Base-by-base conservation (phyloP, 2,888 invertebrate genomes). In the Xestia ashworthii region DNA sequence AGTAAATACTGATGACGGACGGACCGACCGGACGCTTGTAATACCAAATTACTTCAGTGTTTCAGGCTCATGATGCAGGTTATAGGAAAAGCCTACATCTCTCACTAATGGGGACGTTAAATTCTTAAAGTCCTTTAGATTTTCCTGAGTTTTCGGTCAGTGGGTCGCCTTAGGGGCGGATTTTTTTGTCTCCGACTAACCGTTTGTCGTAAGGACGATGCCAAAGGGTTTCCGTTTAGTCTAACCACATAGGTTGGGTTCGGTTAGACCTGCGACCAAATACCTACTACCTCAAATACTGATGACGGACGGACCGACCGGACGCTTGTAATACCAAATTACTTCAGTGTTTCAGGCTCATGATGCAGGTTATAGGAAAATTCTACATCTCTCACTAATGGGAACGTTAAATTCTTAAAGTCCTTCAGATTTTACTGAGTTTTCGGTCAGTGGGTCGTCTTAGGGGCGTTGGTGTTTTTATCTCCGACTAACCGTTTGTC, bases 1-100 rank as follows among this genome's bases (percentile, higher is more conserved):
- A 87, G 85, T 85, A 75, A 80, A 77, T 77, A 80, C 50, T 62
- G 64, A 55, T 67, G 53, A 71, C 44, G 46, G 58, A 62, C 32
- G 65, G 58, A 69, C 71, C 74, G 79, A 83, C 76, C 55, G 86
- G 79, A 76, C 55, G 38, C 74, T 72, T 72, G 71, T 74, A 74
- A 72, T 55, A 44, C 48, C 25, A 69, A 50, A 66, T 66, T 74
- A 53, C 48, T 71, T 53, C 12, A 67, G 14, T 73, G 25, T 71
- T 85, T 85, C 48, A 46, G 65, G 32, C 25, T 2, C 14, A 48
- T 0, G 67, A 46, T 41, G 46, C 19, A 55, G 32, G 38, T 46
- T 66, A 72, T 19, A 19, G 8, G 8, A 46, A 44, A n/a, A 72
- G 50, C 41, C 4, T 22, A 19, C 14, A 58, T 5, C 16, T 48